Evolutionary conservation across 2,113 vertebrate genomes (phyloP), one percentile per base, ranked within the genome.

Genomic region (Aptenodytes patagonicus): DNA sequence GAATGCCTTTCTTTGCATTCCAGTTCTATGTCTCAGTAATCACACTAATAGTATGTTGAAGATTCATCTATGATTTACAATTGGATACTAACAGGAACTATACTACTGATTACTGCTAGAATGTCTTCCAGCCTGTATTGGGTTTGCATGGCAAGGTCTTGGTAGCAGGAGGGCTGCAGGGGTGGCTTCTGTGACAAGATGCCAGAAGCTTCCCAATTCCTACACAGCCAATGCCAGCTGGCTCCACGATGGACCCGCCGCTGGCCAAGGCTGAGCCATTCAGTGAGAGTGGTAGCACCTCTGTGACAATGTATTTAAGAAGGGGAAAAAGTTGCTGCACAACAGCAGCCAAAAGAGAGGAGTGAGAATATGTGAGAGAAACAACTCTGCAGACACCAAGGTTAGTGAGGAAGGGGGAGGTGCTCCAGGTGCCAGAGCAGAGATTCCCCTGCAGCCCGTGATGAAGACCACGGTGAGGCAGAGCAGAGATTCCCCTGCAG

Each of bases 161-260:
- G 17, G 20, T 40, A 54, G n/a, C 18, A 6, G 38, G 29, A 7
- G 5, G 4, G 7, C 7, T 51, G 17, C 12, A 22, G 4, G 4
- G 8, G 3, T 36, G 8, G 21, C 25, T 66, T 51, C 47, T 34
- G 11, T 36, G 34, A 73, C 47, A 32, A 32, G 32, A 4, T 55
- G 10, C 4, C 21, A 57, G 76, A 72, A 52, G 5, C 15, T 72
- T 51, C 21, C 4, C 49, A 3, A 9, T 11, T 76, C 40, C 4
- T 1, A 16, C 17, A 64, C 15, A 84, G 40, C 28, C 57, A 36
- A 4, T 25, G 61, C 24, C 40, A 76, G 40, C n/a, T 6, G 3
- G 11, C 17, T 55, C 34, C 28, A 58, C 38, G 47, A 29, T 1
- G 0, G 19, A n/a, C 29, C 12, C 0, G 0, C 29, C 0, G 0